Evolutionary conservation across 1,140 invertebrate species (phyloP).

Genomic region (Philotrypesis tridentata): DNA sequence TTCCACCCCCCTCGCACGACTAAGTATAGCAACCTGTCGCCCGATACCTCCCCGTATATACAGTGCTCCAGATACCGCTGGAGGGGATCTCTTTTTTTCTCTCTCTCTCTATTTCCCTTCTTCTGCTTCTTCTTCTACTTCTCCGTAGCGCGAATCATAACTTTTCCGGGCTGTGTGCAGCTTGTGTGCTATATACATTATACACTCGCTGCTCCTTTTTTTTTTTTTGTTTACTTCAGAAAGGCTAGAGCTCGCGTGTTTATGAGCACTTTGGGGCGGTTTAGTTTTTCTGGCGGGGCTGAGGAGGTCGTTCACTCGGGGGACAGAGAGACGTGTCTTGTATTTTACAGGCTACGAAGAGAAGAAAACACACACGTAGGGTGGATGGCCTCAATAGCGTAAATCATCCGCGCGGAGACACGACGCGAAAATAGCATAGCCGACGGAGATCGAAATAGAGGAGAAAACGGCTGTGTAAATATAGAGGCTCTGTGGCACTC

Average conservation of each 20-base stretch:
- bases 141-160: neutral
- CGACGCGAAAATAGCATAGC: slow-evolving; percentile 38
- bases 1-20: slow-evolving; percentile 23
- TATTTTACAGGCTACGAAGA: neutral
- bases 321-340: no score
- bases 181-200: no score
- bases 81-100: slow-evolving; percentile 1
- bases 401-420: slow-evolving; percentile 61
- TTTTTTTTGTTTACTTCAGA: neutral
- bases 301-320: neutral
- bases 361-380: slow-evolving; percentile 49
- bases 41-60: slow-evolving; percentile 11
- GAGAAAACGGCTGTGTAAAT: neutral
- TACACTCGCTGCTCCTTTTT: no score
- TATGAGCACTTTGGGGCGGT: neutral
- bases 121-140: no score
- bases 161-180: neutral
- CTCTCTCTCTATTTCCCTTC: no score
- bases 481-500: slow-evolving; percentile 26
- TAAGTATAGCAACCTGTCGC: slow-evolving; percentile 64
- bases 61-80: slow-evolving; percentile 57
- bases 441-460: slow-evolving; percentile 24
- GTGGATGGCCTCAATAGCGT: slow-evolving; percentile 66
- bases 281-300: neutral
- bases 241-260: neutral